phyloP scores from a whole-genome alignment of 2,888 invertebrate species.

The Ochlodes sylvanus region DNA sequence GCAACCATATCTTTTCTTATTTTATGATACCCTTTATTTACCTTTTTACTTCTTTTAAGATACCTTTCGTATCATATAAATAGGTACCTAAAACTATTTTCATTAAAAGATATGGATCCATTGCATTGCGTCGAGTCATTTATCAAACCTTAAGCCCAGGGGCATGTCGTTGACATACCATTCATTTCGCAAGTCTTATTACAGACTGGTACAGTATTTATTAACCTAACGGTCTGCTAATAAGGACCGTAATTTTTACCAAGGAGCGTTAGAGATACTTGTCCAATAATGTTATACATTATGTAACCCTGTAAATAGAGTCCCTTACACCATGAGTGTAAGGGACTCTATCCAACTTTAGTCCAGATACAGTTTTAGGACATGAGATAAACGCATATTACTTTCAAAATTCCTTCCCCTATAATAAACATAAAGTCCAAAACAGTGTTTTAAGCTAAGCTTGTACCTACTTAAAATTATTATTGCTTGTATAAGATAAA shows the following conservation, averaged over 20 bases:
- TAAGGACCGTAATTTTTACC: background rate
- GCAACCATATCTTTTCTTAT: too few relatives aligned
- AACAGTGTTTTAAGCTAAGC: background rate
- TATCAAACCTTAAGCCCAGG: conserved; percentile 66
- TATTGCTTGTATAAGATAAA: background rate
- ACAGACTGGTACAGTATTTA: conserved; percentile 58
- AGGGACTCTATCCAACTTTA: too few relatives aligned
- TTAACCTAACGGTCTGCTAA: conserved; percentile 42
- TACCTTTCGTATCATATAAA: conserved; percentile 19
- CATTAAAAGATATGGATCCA: conserved; percentile 54
- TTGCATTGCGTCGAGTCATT: conserved; percentile 70
- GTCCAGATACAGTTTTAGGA: too few relatives aligned
- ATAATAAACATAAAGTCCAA: too few relatives aligned
- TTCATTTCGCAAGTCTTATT: conserved; percentile 80
- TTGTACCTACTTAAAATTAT: background rate
- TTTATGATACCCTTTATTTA: too few relatives aligned
- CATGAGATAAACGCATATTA: too few relatives aligned
- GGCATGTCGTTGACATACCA: conserved; percentile 72
- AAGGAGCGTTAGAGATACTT: too few relatives aligned
- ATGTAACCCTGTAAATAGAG: too few relatives aligned
- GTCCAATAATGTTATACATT: too few relatives aligned
- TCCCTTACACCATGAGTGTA: too few relatives aligned
- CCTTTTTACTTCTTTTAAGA: conserved; percentile 35
- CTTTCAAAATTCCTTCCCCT: too few relatives aligned
- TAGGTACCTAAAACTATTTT: conserved; percentile 40